Base-by-base conservation (phyloP, 1,140 invertebrate genomes). In the Hycleus cichorii region DNA sequence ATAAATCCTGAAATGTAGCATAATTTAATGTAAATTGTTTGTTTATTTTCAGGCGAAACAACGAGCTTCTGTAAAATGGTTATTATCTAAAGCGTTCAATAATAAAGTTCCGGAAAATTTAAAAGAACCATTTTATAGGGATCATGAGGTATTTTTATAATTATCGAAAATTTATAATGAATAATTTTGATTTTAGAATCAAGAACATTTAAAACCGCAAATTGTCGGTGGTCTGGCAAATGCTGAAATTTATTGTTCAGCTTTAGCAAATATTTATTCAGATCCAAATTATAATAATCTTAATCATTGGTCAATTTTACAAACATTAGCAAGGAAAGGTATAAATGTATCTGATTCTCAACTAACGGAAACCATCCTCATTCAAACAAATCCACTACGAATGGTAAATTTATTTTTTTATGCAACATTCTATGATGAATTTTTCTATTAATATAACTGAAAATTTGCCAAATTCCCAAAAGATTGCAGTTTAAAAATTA, bases 21-120 rank as follows among this genome's bases (percentile, higher is more conserved):
- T 18, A 18, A 39, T 53, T 46, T 38, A 10, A 38, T 40, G 25
- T 46, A 18, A 18, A 18, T 27, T 46, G 47, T 40, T 39, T 48
- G 43, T 58, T 59, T 63, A 63, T 68, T 84, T 88, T 39, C 83
- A 98, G 95, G 94, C 94, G 66, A 97, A 97, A 81, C 90, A 97
- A 76, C 83, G 92, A 78, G 93, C 94, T 68, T 97, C 95, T 69
- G 86, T 98, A 69, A 91, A 94, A 85, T 98, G 95, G 95, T 85
- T 98, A 63, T 81, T 98, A 50, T 91, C 91, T 64, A 97, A 97
- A 79, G 92, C 95, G 57, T 97, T 94, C 81, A 94, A 94, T 77
- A 93, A 94, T 78, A 87, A 89, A 74, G 89, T 97, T 70, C 95
- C 95, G 64, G 88, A 94, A 69, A 93, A 97, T 73, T 82, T 97